Base-by-base conservation (phyloP, 2,113 vertebrate species). In the Grallaria varia region DNA sequence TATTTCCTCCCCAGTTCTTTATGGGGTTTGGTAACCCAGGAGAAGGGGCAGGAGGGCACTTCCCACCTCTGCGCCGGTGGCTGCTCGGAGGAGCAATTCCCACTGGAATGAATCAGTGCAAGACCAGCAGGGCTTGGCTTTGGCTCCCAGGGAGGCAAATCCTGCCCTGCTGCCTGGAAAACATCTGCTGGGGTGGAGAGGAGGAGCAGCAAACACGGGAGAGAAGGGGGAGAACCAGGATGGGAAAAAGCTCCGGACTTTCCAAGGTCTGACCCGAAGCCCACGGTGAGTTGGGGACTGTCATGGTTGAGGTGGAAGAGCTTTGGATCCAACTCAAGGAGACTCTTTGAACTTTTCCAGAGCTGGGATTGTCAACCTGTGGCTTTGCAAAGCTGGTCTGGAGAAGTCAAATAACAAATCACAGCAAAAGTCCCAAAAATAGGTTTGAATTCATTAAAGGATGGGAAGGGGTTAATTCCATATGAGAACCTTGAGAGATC, bases 151-250 rank as follows among this genome's bases (percentile, higher is more conserved):
- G 15, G 86, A 78, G 75, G 73, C 64, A 71, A 76, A 72, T 52
- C 47, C 77, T 73, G 45, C 44, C 64, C 44, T 73, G 59, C 53
- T 78, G 79, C 79, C 90, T 89, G 78, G 74, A 93, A 95, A 95
- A 93, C 66, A 74, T 89, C 89, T 73, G 63, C 30, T 71, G 60
- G 79, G n/a, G 10, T 87, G 92, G 63, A 35, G 55, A 84, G 44
- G 69, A 66, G 84, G 74, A 93, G 40, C 25, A 86, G 31, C 12
- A 63, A 77, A 74, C 14, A 44, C 21, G 42, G 22, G 56, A 58
- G 67, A 68, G 53, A 42, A 27, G 50, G 76, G 45, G 37, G 50
- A 88, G n/a, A 89, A 31, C 5, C 0, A 4, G 69, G 63, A 47
- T 4, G 2, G 12, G 50, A 58, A 58, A 91, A 72, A 58, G 55